Conservation (phyloP, 2,113 vertebrate genomes). For the Athene noctua region DNA sequence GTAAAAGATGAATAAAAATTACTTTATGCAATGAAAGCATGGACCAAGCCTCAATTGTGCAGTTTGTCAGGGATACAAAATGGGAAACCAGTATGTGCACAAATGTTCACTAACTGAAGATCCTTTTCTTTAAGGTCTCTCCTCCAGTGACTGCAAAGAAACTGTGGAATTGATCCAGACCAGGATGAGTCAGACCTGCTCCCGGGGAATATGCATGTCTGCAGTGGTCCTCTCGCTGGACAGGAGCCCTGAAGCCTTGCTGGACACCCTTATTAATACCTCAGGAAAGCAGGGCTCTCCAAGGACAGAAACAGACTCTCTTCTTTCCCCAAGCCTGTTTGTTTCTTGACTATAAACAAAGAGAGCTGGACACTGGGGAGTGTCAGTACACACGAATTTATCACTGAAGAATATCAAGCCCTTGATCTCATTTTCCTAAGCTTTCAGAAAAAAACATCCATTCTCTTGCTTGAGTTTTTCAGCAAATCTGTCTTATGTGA, state of each 20-base stretch:
- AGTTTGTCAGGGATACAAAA: background rate
- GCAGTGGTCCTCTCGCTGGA: background rate
- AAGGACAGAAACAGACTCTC: background rate
- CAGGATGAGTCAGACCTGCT: background rate
- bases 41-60: background rate
- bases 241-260: background rate
- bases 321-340: background rate
- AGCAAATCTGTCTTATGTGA: accelerated
- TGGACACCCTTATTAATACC: background rate
- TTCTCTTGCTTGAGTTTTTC: background rate
- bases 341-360: background rate
- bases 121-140: background rate
- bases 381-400: background rate
- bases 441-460: background rate
- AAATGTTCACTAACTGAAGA: background rate
- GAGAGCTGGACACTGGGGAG: background rate
- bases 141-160: background rate
- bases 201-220: accelerated
- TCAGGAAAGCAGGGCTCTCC: background rate
- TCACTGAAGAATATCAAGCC: background rate
- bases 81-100: background rate
- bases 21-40: background rate
- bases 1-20: background rate
- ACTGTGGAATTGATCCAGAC: background rate
- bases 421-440: background rate